phyloP scores from a whole-genome alignment of 2,113 vertebrate species.

The Paralichthys olivaceus region DNA sequence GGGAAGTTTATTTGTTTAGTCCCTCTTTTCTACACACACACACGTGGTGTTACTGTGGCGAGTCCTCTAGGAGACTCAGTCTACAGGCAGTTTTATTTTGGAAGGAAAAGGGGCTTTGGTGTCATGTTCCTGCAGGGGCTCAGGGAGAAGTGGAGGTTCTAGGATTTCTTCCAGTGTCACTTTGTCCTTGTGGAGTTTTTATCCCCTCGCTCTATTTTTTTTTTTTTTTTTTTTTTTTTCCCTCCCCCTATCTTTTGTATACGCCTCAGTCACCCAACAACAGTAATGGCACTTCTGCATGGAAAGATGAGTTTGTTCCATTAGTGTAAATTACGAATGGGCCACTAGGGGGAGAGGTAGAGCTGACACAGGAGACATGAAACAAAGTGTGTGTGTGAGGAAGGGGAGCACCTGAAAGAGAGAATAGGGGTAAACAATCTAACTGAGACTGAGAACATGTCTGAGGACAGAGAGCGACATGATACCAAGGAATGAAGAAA shows the following conservation, averaged over 20 bases:
- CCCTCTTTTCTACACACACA: conserved; percentile 18
- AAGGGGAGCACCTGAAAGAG: conserved; percentile 21
- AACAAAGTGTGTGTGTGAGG: conserved; percentile 18
- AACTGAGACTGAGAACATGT: conserved; percentile 34
- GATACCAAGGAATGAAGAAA: conserved; percentile 4
- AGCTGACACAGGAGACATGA: conserved; percentile 28
- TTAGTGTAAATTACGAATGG: conserved; percentile 6
- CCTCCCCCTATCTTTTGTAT: conserved; percentile 35
- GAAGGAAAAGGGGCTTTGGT: conserved; percentile 67
- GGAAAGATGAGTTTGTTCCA: conserved; percentile 29
- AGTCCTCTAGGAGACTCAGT: conserved; percentile 45
- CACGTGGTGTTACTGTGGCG: conserved; percentile 20
- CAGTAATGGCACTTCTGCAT: conserved; percentile 41
- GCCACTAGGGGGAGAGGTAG: conserved; percentile 73
- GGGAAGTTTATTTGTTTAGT: conserved; percentile 23
- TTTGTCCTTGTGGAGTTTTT: conserved; percentile 71
- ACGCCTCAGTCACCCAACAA: conserved; percentile 26
- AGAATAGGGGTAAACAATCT: not conserved
- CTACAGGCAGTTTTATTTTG: conserved; percentile 71
- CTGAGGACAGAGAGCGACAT: conserved; percentile 23
- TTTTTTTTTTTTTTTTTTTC: conserved; percentile 12
- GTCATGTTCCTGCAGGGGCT: conserved; percentile 67
- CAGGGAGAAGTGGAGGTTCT: conserved; percentile 51
- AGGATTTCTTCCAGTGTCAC: conserved; percentile 68
- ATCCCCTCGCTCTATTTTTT: conserved; percentile 18